These are phyloP conservation scores for Nesogale talazaci DNA, from an alignment of 2,113 vertebrate species.

Conservation along the genomic window DNA sequence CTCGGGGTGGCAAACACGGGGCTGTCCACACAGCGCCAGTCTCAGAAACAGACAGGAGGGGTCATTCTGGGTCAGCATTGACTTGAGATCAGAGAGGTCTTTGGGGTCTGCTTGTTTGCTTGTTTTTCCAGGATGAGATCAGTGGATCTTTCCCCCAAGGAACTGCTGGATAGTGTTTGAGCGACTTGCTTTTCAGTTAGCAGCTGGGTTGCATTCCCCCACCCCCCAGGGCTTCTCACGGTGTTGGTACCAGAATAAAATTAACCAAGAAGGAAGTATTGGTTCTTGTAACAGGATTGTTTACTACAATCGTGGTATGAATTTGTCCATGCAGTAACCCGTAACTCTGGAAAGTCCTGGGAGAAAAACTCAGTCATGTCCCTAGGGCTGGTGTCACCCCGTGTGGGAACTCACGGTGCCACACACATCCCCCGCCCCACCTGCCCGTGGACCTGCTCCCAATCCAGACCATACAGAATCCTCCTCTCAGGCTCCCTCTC, in stretches of 20 bases:
- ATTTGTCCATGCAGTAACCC: neutral
- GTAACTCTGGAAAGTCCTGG: neutral
- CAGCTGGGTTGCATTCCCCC: neutral
- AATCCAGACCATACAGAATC: no score
- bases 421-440: no score
- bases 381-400: neutral
- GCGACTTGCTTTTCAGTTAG: neutral
- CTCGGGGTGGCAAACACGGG: no score
- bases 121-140: neutral
- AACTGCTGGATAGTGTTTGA: neutral
- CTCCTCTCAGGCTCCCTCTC: no score
- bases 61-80: no score
- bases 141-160: neutral
- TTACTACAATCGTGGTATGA: neutral
- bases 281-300: no score
- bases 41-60: no score
- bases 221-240: neutral
- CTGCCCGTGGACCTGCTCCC: neutral
- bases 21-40: no score
- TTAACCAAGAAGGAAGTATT: neutral
- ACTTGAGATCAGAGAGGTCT: no score
- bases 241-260: neutral
- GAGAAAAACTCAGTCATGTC: neutral
- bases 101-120: no score
- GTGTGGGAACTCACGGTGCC: no score